Conservation (phyloP, 2,888 invertebrate species). For the Eustalomyia histrio region DNA sequence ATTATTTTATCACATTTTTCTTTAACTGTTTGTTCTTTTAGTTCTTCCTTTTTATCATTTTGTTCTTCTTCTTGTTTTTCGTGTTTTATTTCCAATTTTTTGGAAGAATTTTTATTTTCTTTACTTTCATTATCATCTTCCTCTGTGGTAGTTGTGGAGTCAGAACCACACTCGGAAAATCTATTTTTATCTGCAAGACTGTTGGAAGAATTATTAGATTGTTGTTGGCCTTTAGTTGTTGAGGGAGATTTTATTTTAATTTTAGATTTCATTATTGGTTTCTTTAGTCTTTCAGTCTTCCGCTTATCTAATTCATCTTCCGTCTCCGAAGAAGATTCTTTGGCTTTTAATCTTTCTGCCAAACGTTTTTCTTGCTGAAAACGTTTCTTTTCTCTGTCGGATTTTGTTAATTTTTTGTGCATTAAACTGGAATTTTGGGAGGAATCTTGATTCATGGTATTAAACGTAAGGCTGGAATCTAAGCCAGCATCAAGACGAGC, state of each 20-base stretch:
- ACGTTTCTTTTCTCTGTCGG: conserved; percentile 78
- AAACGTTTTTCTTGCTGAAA: conserved; percentile 74
- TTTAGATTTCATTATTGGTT: conserved; percentile 70
- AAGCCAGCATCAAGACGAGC: conserved; percentile 40
- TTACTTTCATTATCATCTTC: conserved; percentile 44
- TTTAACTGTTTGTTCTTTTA: conserved; percentile 11
- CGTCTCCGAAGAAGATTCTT: conserved; percentile 81
- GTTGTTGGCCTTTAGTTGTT: conserved; percentile 1
- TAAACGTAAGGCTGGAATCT: conserved; percentile 60
- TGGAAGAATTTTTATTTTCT: conserved; percentile 21
- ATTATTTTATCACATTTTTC: conserved; percentile 40
- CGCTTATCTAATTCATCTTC: conserved; percentile 78
- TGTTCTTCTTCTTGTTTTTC: conserved; percentile 14
- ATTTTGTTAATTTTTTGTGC: conserved; percentile 74
- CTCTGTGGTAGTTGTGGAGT: conserved; percentile 58
- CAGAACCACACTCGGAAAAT: conserved; percentile 69
- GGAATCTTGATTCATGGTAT: conserved; percentile 60
- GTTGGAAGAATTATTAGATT: conserved; percentile 57
- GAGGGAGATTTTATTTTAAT: conserved; percentile 46
- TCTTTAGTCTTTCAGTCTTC: conserved; percentile 74
- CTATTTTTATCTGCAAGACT: conserved; percentile 60
- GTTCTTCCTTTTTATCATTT: neutral
- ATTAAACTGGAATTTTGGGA: conserved; percentile 44
- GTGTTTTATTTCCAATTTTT: conserved; percentile 23
- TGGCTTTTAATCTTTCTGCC: conserved; percentile 73